Evolutionary conservation across 1,140 invertebrate genomes (phyloP).

Genomic region (Himalopsyche phryganea): DNA sequence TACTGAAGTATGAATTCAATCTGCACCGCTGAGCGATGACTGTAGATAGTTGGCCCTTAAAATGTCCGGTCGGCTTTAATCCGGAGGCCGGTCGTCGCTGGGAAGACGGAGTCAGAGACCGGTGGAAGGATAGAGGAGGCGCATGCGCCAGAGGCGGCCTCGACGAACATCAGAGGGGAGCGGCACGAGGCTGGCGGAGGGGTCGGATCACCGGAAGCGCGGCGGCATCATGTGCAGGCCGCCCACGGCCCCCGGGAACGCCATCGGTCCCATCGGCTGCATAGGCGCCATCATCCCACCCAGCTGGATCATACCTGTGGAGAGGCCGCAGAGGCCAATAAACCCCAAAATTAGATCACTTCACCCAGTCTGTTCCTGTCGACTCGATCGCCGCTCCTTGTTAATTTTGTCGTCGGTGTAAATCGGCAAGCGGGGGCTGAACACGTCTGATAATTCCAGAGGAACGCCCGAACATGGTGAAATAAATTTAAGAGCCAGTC

Average conservation of each 20-base stretch:
- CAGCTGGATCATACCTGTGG: conserved; percentile 59
- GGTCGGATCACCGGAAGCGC: conserved; percentile 73
- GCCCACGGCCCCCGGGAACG: conserved; percentile 26
- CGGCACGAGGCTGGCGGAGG: conserved; percentile 38
- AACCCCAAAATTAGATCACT: neutral
- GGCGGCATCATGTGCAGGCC: conserved; percentile 66
- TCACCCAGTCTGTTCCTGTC: neutral
- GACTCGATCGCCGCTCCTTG: neutral
- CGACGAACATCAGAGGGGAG: conserved; percentile 39
- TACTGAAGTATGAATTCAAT: too few species aligned
- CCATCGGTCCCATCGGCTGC: conserved; percentile 44
- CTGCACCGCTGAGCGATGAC: too few species aligned
- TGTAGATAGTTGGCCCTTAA: too few species aligned
- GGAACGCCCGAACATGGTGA: too few species aligned
- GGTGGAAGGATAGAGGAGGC: neutral
- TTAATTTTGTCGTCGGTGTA: neutral
- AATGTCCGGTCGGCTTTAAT: too few species aligned
- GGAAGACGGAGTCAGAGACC: neutral
- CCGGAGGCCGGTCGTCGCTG: too few species aligned
- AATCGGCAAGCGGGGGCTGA: too few species aligned
- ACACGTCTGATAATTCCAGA: neutral
- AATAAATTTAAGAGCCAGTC: too few species aligned
- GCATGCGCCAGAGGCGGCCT: neutral
- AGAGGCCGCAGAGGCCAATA: conserved; percentile 34
- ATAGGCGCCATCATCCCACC: conserved; percentile 59